Conservation (phyloP, 2,113 vertebrate genomes). For the Fregetta grallaria region DNA sequence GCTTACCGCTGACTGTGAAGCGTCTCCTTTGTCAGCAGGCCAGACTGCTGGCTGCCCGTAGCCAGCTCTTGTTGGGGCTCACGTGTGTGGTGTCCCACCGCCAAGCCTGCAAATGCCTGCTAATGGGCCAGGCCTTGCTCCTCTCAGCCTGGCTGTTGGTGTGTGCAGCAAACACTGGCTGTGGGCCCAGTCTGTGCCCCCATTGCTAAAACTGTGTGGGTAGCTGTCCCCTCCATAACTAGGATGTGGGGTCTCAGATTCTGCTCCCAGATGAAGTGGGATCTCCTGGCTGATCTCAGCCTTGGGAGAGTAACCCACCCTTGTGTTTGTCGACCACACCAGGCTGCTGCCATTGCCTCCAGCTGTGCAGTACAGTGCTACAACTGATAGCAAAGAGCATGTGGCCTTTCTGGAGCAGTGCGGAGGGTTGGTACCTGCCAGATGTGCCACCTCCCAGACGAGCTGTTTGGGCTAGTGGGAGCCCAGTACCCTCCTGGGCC, state of each 20-base stretch:
- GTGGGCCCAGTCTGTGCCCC: neutral
- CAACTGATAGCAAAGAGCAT: neutral
- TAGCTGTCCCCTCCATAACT: rapidly evolving
- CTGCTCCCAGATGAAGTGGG: neutral
- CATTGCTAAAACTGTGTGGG: rapidly evolving
- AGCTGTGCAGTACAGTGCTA: neutral
- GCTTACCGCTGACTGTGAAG: rapidly evolving
- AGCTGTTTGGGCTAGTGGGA: neutral
- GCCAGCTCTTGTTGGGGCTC: neutral
- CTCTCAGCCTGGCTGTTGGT: neutral
- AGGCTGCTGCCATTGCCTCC: neutral
- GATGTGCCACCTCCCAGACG: rapidly evolving
- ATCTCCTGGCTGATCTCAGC: neutral
- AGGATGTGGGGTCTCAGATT: rapidly evolving
- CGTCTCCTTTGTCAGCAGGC: neutral
- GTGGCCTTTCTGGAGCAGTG: neutral
- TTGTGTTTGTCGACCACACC: neutral
- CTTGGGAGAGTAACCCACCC: neutral
- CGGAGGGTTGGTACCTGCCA: neutral
- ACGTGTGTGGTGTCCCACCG: rapidly evolving
- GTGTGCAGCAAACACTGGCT: neutral
- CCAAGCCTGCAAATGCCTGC: neutral
- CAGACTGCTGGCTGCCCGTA: neutral
- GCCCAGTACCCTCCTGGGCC: neutral
- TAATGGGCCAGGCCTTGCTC: neutral